Evolutionary conservation across 2,888 invertebrate genomes (phyloP).

Genomic region (Chesias legatella): DNA sequence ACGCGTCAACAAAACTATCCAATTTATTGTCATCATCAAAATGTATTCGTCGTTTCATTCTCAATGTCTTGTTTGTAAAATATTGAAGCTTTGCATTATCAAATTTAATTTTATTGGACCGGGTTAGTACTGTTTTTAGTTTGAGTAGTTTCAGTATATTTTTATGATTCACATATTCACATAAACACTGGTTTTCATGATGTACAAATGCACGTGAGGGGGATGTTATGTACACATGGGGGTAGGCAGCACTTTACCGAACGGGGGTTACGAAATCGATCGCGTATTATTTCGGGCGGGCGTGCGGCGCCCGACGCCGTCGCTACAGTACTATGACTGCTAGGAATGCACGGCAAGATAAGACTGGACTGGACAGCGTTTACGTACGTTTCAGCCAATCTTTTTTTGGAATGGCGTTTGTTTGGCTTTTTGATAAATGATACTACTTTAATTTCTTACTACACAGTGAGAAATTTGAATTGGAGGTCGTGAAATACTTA

Average conservation of each 20-base stretch:
- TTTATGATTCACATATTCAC: conserved; percentile 10
- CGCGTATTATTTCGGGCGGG: conserved; percentile 31
- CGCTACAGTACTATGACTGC: conserved; percentile 39
- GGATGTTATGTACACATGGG: conserved; percentile 32
- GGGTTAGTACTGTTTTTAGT: neutral
- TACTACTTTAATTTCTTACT: too few relatives aligned
- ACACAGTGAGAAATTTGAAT: too few relatives aligned
- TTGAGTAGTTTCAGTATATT: neutral
- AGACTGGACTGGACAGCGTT: conserved; percentile 3
- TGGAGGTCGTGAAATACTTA: too few relatives aligned
- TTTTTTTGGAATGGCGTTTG: neutral
- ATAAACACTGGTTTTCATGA: conserved; percentile 22
- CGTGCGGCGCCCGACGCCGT: conserved; percentile 43
- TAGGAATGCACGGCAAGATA: conserved; percentile 25
- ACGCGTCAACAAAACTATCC: conserved; percentile 3
- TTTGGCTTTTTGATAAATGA: too few relatives aligned
- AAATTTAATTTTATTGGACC: neutral
- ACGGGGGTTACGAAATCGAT: conserved; percentile 15
- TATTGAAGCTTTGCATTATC: conserved; percentile 4
- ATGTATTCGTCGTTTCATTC: conserved; percentile 1
- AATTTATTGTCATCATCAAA: neutral
- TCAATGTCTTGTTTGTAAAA: neutral
- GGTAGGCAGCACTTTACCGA: conserved; percentile 20
- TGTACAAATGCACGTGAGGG: conserved; percentile 34
- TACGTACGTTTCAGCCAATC: too few relatives aligned